A percentile compares a stretch with the other conserved stretches of the same genome.
Evolutionary conservation across 2,797 vertebrate species (phyloP).

Genomic region (Bovichtus diacanthus): DNA sequence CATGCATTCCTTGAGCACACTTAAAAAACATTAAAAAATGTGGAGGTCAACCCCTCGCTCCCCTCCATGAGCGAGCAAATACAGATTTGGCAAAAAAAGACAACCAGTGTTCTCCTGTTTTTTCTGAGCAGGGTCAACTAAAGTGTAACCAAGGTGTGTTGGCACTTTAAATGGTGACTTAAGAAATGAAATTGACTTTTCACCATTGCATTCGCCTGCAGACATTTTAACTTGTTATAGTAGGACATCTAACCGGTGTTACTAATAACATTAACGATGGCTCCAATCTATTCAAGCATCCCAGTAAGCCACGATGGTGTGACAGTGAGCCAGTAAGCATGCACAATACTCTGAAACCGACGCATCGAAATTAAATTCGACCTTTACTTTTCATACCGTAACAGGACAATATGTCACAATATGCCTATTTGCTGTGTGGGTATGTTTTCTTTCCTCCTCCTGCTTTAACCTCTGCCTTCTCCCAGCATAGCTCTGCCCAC

Average conservation of each 20-base stretch:
- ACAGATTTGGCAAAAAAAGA: background rate
- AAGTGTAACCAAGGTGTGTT: background rate
- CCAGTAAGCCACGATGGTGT: background rate
- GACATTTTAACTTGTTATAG: background rate
- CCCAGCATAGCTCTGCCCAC: background rate
- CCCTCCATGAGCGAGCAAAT: background rate
- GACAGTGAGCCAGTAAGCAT: background rate
- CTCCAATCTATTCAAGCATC: background rate
- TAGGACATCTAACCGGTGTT: background rate
- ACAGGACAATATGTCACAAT: background rate
- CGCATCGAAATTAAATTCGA: background rate
- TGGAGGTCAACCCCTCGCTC: background rate
- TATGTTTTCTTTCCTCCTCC: background rate
- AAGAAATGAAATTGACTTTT: background rate
- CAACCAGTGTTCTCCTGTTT: background rate
- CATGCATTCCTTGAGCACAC: constrained; percentile 2
- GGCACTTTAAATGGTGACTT: background rate
- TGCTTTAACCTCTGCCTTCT: background rate
- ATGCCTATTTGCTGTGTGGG: background rate
- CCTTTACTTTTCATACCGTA: background rate
- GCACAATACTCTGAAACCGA: background rate
- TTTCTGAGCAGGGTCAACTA: background rate
- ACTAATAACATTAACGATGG: background rate
- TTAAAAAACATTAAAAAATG: background rate
- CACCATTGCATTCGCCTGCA: background rate